phyloP scores from a whole-genome alignment of 2,888 invertebrate genomes.

The Acronicta aceris region DNA sequence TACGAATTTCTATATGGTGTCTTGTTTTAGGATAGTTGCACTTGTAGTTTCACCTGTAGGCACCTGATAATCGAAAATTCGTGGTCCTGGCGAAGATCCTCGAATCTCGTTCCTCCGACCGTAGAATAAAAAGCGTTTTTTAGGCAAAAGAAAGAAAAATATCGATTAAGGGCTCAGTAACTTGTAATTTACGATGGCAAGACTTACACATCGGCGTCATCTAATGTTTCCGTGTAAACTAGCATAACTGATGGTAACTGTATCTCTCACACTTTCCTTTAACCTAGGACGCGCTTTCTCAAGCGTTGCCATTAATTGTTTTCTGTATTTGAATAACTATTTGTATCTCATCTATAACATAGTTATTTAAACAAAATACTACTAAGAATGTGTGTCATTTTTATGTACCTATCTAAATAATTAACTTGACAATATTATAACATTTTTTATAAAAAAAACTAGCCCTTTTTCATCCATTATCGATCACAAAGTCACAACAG shows the following conservation, averaged over 20 bases:
- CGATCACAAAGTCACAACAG: conserved; percentile 3
- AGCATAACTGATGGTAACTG: conserved; percentile 17
- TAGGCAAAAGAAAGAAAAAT: no score
- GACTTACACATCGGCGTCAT: conserved; percentile 3
- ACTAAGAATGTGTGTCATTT: no score
- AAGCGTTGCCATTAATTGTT: neutral
- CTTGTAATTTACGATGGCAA: conserved; percentile 4
- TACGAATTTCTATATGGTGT: conserved; percentile 12
- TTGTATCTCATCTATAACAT: no score
- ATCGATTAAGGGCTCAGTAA: no score
- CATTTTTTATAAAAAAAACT: neutral
- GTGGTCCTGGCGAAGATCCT: no score
- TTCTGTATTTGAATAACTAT: neutral
- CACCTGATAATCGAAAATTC: no score
- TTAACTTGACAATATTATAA: no score
- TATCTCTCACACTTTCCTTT: conserved; percentile 25
- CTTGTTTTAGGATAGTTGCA: neutral
- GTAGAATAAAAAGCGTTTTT: no score
- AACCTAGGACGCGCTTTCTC: conserved; percentile 7
- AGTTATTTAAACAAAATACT: no score
- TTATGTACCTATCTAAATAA: no score
- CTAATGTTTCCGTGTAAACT: conserved; percentile 13
- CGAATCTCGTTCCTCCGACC: no score
- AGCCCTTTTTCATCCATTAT: conserved; percentile 6
- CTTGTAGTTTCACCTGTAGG: no score